Evolutionary conservation across 1,140 invertebrate species (phyloP), one percentile per base, ranked within the genome.

Genomic region (Drosophila sproati): DNA sequence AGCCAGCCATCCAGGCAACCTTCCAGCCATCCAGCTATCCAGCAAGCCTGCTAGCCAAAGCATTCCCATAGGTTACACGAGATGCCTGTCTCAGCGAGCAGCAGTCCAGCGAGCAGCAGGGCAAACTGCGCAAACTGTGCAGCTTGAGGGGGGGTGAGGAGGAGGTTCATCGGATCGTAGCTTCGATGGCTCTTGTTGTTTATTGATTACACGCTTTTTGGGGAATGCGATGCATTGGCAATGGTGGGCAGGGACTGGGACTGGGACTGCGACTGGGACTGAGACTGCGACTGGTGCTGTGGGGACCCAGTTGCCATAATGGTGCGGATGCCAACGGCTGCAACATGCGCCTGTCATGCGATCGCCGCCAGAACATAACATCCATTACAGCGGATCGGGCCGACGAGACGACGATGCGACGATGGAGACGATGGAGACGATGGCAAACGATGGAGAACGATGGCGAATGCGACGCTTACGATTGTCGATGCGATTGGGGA

Each of bases 131-230:
- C 34, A 10, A 20, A 51, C 5, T 6, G 7, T 50, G 45, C 78
- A 62, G 61, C 64, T 62, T 56, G 50, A 68, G 68, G 71, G 50
- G 70, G 48, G 50, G 39, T 8, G 39, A 3, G 10, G 3, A n/a
- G 34, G 34, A 34, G 39, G 39, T 43, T 43, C 71, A 69, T 73
- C 64, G 80, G 69, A 77, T 82, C 85, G 80, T 66, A 72, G 69
- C 73, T 76, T 76, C 83, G 83, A 88, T 89, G 83, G 85, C 80
- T 88, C 83, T 88, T 88, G 83, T 88, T 88, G 83, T 88, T 88
- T 88, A 88, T 88, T 88, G 85, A 88, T 88, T 89, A 88, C 85
- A 88, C 85, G 85, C 85, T 89, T 88, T 87, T 88, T 88, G 80
- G 85, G 83, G 85, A 89, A 88, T 85, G 85, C 86, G 71, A 66